Percentiles rank a stretch among this genome's conserved stretches.
Conservation (phyloP, 2,113 vertebrate genomes). For the Lasiurus cinereus region DNA sequence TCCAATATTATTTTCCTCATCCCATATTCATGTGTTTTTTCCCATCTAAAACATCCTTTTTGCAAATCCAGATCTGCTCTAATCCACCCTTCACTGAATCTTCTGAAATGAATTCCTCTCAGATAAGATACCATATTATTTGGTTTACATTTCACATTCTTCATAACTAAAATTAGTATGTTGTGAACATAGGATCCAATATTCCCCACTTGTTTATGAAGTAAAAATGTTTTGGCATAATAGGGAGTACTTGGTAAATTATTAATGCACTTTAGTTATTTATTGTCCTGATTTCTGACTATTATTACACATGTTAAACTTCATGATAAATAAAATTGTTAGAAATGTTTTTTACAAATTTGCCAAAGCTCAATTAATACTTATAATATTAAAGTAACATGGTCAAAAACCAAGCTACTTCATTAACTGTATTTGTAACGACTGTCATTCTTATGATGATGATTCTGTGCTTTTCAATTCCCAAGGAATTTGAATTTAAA, state of each 20-base stretch:
- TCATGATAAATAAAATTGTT: neutral
- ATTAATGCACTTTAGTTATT: neutral
- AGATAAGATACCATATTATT: neutral
- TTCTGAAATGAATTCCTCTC: neutral
- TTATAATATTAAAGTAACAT: neutral
- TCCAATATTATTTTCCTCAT: neutral
- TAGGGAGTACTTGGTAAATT: neutral
- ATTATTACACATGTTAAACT: neutral
- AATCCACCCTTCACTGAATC: neutral
- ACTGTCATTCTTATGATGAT: neutral
- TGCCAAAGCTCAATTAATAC: neutral
- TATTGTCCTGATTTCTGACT: neutral
- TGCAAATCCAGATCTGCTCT: neutral
- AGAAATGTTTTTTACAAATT: neutral
- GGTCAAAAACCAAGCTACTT: neutral
- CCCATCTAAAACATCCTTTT: neutral
- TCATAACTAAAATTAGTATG: neutral
- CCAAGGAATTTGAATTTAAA: constrained; percentile 33
- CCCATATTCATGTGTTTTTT: neutral
- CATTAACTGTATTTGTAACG: neutral
- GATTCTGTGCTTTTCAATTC: neutral
- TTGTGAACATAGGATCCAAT: neutral
- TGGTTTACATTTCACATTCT: neutral
- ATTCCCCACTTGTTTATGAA: neutral
- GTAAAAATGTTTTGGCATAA: neutral